Conservation (phyloP, 2,113 vertebrate genomes). For the Anguilla japonica region DNA sequence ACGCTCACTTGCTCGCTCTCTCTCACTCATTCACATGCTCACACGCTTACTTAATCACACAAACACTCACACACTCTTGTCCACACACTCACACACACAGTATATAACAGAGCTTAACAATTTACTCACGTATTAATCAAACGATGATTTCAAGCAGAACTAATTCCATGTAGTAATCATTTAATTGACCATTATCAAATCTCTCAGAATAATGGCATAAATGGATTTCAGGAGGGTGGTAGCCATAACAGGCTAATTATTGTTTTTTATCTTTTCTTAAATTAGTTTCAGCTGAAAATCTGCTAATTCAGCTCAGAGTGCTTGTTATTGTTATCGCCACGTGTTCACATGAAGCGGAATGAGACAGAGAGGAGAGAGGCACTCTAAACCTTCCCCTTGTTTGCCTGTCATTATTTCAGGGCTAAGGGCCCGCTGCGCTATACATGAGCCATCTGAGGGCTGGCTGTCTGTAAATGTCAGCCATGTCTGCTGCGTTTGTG, state of each 20-base stretch:
- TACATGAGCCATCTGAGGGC: background rate
- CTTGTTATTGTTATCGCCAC: background rate
- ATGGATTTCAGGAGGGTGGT: background rate
- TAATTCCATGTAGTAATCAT: slow-evolving; percentile 11
- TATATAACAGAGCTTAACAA: background rate
- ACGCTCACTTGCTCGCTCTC: too few relatives aligned
- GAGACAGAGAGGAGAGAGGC: background rate
- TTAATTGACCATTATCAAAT: slow-evolving; percentile 20
- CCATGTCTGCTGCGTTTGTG: background rate
- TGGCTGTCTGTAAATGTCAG: background rate
- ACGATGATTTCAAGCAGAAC: slow-evolving; percentile 13
- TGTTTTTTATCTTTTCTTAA: background rate
- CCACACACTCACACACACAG: too few relatives aligned
- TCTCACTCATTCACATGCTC: too few relatives aligned
- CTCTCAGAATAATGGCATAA: slow-evolving; percentile 12
- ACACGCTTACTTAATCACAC: too few relatives aligned
- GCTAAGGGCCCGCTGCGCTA: background rate
- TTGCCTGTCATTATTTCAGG: background rate
- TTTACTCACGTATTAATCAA: background rate
- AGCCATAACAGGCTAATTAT: background rate
- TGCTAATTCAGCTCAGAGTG: background rate
- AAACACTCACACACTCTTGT: too few relatives aligned
- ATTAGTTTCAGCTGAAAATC: background rate
- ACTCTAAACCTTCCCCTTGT: background rate
- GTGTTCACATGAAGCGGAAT: background rate